Evolutionary conservation across 2,113 vertebrate species (phyloP).

Genomic region (Tachuris rubrigastra): DNA sequence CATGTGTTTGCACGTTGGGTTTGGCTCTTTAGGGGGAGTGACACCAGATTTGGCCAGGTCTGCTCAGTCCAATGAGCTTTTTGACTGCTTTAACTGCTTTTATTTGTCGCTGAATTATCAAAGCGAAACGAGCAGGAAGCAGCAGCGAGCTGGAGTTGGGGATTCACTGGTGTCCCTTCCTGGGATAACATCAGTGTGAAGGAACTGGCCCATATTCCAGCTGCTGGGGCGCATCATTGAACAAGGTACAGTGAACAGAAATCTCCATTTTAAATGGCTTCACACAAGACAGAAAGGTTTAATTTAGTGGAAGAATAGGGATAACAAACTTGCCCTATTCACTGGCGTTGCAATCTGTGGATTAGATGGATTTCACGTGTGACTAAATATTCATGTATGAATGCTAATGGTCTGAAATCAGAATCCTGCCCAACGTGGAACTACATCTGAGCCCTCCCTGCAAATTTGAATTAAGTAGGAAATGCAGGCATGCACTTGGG

Average conservation of each 20-base stretch:
- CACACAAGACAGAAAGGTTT: background rate
- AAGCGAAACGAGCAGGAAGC: background rate
- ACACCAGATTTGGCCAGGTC: background rate
- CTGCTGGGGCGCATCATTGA: background rate
- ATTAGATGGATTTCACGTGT: background rate
- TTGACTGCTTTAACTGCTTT: background rate
- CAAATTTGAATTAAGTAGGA: background rate
- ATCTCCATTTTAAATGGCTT: background rate
- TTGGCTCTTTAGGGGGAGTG: background rate
- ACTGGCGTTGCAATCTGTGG: rapidly evolving
- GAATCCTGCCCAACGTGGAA: background rate
- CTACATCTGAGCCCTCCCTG: background rate
- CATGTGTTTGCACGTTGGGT: background rate
- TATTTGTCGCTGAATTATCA: background rate
- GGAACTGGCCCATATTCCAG: background rate
- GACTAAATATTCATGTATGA: background rate
- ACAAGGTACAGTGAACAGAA: background rate
- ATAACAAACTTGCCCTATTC: background rate
- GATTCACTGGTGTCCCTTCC: background rate
- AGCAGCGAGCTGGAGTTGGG: background rate
- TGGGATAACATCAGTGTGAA: background rate
- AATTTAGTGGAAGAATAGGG: background rate
- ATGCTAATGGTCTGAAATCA: background rate
- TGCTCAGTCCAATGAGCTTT: background rate
- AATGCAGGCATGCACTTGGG: background rate